phyloP scores from a whole-genome alignment of 2,888 invertebrate genomes.

The Phrixothrix hirtus region DNA sequence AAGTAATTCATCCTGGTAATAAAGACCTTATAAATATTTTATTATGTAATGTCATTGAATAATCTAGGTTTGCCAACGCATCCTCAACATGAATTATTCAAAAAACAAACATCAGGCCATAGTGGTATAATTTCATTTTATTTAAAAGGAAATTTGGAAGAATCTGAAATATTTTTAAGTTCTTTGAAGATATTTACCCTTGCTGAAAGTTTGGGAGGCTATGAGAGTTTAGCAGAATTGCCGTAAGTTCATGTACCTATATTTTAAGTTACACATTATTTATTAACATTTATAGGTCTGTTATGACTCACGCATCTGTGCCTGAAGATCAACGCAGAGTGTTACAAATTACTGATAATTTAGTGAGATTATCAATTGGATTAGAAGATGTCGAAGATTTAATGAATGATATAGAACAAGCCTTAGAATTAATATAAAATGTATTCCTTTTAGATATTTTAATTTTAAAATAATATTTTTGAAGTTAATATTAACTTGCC shows the following conservation, averaged over 20 bases:
- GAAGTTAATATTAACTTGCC: too few relatives aligned
- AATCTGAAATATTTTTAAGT: constrained; percentile 74
- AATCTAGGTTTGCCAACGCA: constrained; percentile 74
- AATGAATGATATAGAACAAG: constrained; percentile 80
- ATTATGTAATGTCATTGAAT: constrained; percentile 11
- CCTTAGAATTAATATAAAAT: constrained; percentile 61
- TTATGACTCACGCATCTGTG: constrained; percentile 96
- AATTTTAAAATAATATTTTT: too few relatives aligned
- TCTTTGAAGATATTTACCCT: constrained; percentile 79
- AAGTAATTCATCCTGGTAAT: constrained; percentile 81
- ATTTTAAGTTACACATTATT: not conserved
- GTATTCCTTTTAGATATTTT: too few relatives aligned
- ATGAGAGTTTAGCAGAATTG: constrained; percentile 91
- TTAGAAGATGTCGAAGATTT: constrained; percentile 87
- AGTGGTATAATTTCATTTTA: constrained; percentile 93
- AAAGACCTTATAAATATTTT: not conserved
- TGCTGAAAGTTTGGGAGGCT: constrained; percentile 95
- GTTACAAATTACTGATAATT: constrained; percentile 81
- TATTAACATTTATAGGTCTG: constrained; percentile 49
- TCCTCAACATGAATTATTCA: constrained; percentile 80
- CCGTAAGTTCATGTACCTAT: constrained; percentile 69
- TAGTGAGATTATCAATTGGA: constrained; percentile 88
- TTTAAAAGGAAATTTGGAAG: constrained; percentile 74
- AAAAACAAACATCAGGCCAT: constrained; percentile 82
- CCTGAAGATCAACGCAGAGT: constrained; percentile 71